Evolutionary conservation across 2,888 invertebrate genomes (phyloP).

Genomic region (Linyphia triangularis): DNA sequence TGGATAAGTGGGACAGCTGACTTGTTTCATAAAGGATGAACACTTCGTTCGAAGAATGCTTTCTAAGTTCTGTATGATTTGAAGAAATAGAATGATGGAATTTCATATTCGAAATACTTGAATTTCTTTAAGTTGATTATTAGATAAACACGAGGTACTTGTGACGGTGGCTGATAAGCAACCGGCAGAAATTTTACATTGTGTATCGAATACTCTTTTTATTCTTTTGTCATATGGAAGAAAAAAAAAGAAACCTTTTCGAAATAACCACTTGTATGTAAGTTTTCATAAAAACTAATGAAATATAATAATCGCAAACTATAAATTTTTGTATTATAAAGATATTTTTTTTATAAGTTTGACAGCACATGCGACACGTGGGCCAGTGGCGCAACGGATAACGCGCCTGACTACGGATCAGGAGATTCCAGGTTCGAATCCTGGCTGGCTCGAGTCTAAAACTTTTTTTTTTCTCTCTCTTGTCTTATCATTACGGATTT

Average conservation of each 20-base stretch:
- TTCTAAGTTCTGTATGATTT: not conserved
- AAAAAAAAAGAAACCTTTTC: no score
- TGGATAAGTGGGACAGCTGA: conserved; percentile 72
- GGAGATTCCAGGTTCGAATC: conserved; percentile 27
- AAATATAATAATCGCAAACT: not conserved
- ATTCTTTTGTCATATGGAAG: no score
- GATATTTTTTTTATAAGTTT: not conserved
- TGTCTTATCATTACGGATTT: no score
- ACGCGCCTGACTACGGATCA: no score
- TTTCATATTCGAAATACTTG: not conserved
- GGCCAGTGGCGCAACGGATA: conserved; percentile 24
- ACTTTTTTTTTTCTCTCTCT: not conserved
- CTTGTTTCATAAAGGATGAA: not conserved
- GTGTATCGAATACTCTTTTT: not conserved
- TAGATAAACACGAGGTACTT: not conserved
- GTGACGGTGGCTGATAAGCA: no score
- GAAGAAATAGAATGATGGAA: not conserved
- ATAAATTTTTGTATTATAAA: not conserved
- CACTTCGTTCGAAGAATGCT: not conserved
- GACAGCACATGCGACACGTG: not conserved
- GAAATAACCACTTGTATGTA: not conserved
- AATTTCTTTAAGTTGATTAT: no score
- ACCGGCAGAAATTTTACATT: not conserved
- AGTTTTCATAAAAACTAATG: not conserved
- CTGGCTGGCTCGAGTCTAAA: conserved; percentile 19